A percentile compares a stretch with the other conserved stretches of the same genome.
Conservation (phyloP, 2,113 vertebrate genomes). For the Zootoca vivipara region DNA sequence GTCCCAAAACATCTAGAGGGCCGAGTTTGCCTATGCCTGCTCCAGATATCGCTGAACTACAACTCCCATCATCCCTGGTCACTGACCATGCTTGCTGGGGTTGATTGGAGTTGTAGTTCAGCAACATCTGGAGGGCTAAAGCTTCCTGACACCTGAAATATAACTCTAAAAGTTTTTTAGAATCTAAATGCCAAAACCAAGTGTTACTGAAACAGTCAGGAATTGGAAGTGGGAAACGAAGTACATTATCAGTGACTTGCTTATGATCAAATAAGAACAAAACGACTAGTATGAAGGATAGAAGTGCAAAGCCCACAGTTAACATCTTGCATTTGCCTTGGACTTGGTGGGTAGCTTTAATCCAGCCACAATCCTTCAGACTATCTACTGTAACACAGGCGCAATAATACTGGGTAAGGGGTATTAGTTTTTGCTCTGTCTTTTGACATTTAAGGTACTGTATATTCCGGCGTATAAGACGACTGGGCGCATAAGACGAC, state of each 20-base stretch:
- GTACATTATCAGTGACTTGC: neutral
- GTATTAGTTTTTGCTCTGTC: too few relatives aligned
- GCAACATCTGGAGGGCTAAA: too few relatives aligned
- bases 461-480: too few relatives aligned
- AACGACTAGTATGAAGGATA: neutral
- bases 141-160: too few relatives aligned
- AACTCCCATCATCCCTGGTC: too few relatives aligned
- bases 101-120: too few relatives aligned
- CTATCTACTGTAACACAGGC: neutral
- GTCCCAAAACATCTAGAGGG: too few relatives aligned
- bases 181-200: neutral
- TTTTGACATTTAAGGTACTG: too few relatives aligned
- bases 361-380: neutral
- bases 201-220: neutral
- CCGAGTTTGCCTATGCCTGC: too few relatives aligned
- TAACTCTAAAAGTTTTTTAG: neutral
- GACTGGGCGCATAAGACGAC: too few relatives aligned
- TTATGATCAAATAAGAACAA: neutral
- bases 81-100: too few relatives aligned
- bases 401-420: neutral
- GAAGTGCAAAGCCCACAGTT: neutral
- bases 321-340: neutral
- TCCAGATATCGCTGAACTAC: too few relatives aligned
- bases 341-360: neutral
- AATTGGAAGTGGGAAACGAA: neutral